Percentiles rank a stretch among this genome's conserved stretches.
Evolutionary conservation across 2,797 vertebrate species (phyloP).

Genomic region (Notolabrus celidotus): DNA sequence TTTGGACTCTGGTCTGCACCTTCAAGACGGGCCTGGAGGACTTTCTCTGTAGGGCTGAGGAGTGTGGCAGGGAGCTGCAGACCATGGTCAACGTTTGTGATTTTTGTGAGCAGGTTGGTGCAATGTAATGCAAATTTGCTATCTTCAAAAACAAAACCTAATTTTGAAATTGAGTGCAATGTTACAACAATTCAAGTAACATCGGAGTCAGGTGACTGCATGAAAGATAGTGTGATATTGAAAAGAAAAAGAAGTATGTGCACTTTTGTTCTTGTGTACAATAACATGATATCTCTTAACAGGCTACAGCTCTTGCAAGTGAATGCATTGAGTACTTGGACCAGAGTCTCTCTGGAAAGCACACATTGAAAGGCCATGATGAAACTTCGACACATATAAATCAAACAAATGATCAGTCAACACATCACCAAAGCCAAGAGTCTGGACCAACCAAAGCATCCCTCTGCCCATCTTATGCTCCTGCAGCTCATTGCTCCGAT

Average conservation of each 20-base stretch:
- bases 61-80: slow-evolving; percentile 86
- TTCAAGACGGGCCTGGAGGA: slow-evolving; percentile 87
- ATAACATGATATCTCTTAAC: slow-evolving; percentile 17
- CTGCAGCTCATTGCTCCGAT: slow-evolving; percentile 15
- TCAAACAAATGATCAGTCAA: slow-evolving; percentile 35
- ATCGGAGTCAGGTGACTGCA: not conserved
- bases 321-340: slow-evolving; percentile 85
- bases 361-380: slow-evolving; percentile 43
- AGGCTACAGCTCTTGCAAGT: slow-evolving; percentile 87
- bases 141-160: too few relatives aligned
- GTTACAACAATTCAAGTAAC: not conserved
- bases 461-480: slow-evolving; percentile 15
- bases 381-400: slow-evolving; percentile 19
- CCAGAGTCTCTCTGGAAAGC: slow-evolving; percentile 61
- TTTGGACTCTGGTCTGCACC: slow-evolving; percentile 77
- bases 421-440: slow-evolving; percentile 44
- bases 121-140: too few relatives aligned
- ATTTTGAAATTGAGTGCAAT: not conserved
- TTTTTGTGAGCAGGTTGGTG: slow-evolving; percentile 90
- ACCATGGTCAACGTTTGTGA: slow-evolving; percentile 84
- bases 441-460: not conserved
- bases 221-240: not conserved
- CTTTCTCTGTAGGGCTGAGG: slow-evolving; percentile 89
- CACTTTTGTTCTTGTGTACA: not conserved
- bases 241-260: not conserved